Base-by-base conservation (phyloP, 2,888 invertebrate genomes). In the Cryptus viduatorius region DNA sequence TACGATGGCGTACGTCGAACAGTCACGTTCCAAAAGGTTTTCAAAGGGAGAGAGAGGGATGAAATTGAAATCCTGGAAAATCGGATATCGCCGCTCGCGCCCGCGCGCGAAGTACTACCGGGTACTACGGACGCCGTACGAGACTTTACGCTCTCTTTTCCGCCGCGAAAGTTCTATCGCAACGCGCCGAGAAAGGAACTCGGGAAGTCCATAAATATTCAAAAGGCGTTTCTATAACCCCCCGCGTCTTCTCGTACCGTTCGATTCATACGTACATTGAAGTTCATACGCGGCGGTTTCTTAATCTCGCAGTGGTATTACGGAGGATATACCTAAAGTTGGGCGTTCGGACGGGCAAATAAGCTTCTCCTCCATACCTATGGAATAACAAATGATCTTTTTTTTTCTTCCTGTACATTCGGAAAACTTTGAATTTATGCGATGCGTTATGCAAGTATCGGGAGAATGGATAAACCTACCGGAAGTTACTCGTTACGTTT, bases 131-230 rank as follows among this genome's bases (percentile, higher is more conserved):
- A 12, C n/a, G 0, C n/a, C 48, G 48, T 12, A 48, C 61, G 61
- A 61, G 65, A 65, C 65, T 65, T n/a, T 3, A 42, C 56, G 16
- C 24, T 19, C 65, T 8, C 42, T 46, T 19, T 14, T 46, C 61
- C 29, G 8, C 37, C n/a, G 8, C 8, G 7, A 44, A 73, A 46
- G 59, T 73, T 73, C 56, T 61, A 3, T 31, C 24, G 3, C 16
- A 37, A 16, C 37, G 16, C 42, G 64, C 14, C 3, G 37, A 59
- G 29, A 8, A 46, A 61, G 67, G 46, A 59, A 61, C 14, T 61
- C 16, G 44, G 31, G 12, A 16, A 68, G 75, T 69, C 73, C 83
- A 87, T 86, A 87, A 86, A 83, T 86, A 86, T 87, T 87, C 85
- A 87, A 85, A 85, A 85, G 80, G 81, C 85, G 79, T 83, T 85